Conservation (phyloP, 1,140 invertebrate species). For the Cydia fagiglandana region DNA sequence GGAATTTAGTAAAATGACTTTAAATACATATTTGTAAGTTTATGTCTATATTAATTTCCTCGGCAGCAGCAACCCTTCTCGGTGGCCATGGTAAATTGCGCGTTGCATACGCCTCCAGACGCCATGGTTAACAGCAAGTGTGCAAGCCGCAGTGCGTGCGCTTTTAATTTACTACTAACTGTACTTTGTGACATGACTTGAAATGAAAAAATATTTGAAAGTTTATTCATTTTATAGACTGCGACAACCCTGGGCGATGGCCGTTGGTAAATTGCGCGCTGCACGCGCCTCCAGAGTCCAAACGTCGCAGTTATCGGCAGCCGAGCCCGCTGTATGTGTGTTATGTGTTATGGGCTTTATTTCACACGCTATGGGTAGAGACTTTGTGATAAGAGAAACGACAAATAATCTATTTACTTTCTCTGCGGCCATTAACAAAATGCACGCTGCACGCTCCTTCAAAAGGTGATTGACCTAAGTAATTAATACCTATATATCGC, state of each 20-base stretch:
- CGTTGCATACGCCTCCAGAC: slow-evolving; percentile 43
- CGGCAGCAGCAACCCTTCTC: background rate
- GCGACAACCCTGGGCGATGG: background rate
- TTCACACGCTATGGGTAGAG: too few species aligned
- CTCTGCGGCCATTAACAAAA: slow-evolving; percentile 40
- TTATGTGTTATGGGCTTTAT: too few species aligned
- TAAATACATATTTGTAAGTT: background rate
- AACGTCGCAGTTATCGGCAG: slow-evolving; percentile 37
- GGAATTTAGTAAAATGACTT: background rate
- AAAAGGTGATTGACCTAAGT: background rate
- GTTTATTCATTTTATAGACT: background rate
- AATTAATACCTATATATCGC: background rate
- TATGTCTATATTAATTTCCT: background rate
- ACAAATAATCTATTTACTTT: too few species aligned
- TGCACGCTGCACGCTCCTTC: slow-evolving; percentile 44
- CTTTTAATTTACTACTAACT: background rate
- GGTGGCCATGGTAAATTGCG: slow-evolving; percentile 44
- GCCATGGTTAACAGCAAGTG: slow-evolving; percentile 38
- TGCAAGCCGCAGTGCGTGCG: background rate
- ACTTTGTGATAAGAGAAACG: too few species aligned
- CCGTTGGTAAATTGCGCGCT: slow-evolving; percentile 46
- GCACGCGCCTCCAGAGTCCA: slow-evolving; percentile 43
- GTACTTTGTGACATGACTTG: background rate
- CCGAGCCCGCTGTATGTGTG: background rate
- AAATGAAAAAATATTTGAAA: background rate